phyloP scores from a whole-genome alignment of 1,140 invertebrate species.

The Drosophila pseudoananassae region DNA sequence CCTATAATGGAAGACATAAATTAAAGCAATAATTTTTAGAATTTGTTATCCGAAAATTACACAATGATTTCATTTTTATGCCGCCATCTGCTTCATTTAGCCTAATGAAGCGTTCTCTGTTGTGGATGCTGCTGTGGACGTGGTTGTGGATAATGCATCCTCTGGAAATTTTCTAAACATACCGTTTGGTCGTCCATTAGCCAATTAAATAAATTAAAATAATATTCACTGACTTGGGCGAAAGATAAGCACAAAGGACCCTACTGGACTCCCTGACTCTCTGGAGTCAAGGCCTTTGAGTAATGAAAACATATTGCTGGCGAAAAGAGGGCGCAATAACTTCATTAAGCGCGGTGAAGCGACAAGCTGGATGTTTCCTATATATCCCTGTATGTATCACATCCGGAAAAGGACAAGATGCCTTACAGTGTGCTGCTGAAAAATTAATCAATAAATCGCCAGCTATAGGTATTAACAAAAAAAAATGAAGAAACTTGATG shows the following conservation, averaged over 20 bases:
- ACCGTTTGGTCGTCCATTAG: slow-evolving; percentile 37
- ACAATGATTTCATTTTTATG: slow-evolving; percentile 33
- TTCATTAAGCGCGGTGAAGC: slow-evolving; percentile 66
- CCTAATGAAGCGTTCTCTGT: slow-evolving; percentile 50
- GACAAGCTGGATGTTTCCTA: slow-evolving; percentile 35
- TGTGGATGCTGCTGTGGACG: too few species aligned
- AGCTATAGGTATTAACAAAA: slow-evolving; percentile 71
- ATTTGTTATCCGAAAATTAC: slow-evolving; percentile 26
- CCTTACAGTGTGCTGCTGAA: slow-evolving; percentile 4
- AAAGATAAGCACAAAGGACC: slow-evolving; percentile 28
- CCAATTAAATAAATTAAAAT: slow-evolving; percentile 79
- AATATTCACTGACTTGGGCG: slow-evolving; percentile 57
- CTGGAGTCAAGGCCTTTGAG: neutral
- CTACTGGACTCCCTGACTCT: neutral
- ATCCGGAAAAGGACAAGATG: slow-evolving; percentile 16
- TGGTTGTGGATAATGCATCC: slow-evolving; percentile 16
- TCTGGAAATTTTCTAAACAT: slow-evolving; percentile 48
- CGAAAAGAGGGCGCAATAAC: slow-evolving; percentile 54
- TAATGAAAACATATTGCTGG: slow-evolving; percentile 76
- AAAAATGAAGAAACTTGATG: slow-evolving; percentile 25
- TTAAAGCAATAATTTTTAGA: slow-evolving; percentile 31
- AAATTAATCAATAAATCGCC: slow-evolving; percentile 73
- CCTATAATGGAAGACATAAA: slow-evolving; percentile 19
- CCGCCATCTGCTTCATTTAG: slow-evolving; percentile 50
- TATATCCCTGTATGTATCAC: slow-evolving; percentile 29